These are phyloP conservation scores for Microcebus jonahi DNA, from an alignment of 2,113 vertebrate species.

Conservation along the genomic window DNA sequence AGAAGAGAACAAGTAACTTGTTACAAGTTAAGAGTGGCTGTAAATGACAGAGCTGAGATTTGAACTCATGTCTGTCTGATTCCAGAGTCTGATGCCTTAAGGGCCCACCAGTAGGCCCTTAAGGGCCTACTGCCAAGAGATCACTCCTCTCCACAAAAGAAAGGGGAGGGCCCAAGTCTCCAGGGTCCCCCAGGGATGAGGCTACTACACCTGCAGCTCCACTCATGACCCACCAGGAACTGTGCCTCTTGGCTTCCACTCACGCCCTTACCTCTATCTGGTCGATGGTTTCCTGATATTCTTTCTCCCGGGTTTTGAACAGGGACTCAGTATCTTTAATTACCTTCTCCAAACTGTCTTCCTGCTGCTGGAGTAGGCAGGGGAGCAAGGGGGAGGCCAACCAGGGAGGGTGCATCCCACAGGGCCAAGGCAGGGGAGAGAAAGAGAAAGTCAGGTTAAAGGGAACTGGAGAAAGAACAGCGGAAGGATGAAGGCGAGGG, in stretches of 20 bases:
- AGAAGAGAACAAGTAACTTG: background rate
- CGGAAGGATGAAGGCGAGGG: background rate
- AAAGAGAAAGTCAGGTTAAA: conserved; percentile 57
- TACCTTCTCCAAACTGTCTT: conserved; percentile 97
- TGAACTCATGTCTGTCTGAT: background rate
- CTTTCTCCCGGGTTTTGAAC: conserved; percentile 97
- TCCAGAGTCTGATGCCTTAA: background rate
- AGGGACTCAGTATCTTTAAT: conserved; percentile 97
- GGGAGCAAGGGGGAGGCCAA: background rate
- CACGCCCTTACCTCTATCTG: conserved; percentile 93
- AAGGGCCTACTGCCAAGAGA: background rate
- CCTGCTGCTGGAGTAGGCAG: conserved; percentile 85
- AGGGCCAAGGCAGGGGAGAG: conserved; percentile 14
- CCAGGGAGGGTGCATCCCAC: background rate
- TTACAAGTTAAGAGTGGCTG: background rate
- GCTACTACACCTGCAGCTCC: accelerated
- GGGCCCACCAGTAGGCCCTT: no score
- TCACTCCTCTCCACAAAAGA: background rate
- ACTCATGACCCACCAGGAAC: accelerated
- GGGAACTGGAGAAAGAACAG: background rate
- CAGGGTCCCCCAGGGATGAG: no score
- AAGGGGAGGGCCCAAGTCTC: background rate
- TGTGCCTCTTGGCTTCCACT: background rate
- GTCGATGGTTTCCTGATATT: conserved; percentile 98
- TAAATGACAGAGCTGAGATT: background rate